Percentiles rank a stretch among this genome's conserved stretches.
Conservation (phyloP, 1,140 invertebrate species). For the Leguminivora glycinivorella region DNA sequence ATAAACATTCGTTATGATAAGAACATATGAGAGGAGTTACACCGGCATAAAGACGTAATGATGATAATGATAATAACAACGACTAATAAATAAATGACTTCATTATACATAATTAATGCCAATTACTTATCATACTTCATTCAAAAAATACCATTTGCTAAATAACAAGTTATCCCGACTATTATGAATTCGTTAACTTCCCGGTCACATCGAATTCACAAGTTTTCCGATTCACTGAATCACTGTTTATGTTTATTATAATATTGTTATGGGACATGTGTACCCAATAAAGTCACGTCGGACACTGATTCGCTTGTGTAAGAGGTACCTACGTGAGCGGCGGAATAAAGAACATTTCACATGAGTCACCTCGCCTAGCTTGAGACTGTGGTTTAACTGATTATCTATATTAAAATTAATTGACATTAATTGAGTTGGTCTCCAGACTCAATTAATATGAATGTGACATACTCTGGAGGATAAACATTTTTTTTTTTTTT, state of each 20-base stretch:
- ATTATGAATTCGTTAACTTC: neutral
- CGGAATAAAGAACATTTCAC: conserved; percentile 16
- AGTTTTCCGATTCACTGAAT: neutral
- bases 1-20: neutral
- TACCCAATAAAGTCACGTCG: conserved; percentile 37
- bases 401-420: conserved; percentile 9
- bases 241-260: conserved; percentile 19
- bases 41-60: neutral
- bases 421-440: conserved; percentile 1
- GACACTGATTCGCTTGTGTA: conserved; percentile 36
- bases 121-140: neutral
- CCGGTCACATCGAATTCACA: neutral
- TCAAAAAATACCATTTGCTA: neutral
- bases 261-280: conserved; percentile 30
- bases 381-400: neutral
- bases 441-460: no score
- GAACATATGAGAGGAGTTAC: neutral
- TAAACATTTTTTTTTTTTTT: no score
- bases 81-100: neutral
- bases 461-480: no score
- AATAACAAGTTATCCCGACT: neutral
- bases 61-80: conserved; percentile 1
- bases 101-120: neutral
- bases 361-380: conserved; percentile 18
- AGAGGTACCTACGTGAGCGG: conserved; percentile 13